phyloP scores from a whole-genome alignment of 2,113 vertebrate genomes.

The Bungarus multicinctus region DNA sequence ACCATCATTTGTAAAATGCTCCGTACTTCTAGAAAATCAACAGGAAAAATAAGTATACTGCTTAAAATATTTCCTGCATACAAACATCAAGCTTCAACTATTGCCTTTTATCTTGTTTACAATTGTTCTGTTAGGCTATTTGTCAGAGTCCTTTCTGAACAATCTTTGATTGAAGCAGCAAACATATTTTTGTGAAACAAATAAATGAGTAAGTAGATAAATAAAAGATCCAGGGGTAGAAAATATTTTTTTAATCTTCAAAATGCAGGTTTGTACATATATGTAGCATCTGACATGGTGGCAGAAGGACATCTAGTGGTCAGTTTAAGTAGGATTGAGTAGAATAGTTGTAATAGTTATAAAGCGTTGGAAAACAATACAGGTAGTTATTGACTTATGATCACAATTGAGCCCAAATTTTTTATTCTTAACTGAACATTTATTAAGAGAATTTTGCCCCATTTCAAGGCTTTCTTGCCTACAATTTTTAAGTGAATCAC shows the following conservation, averaged over 20 bases:
- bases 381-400: not conserved
- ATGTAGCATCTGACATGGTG: constrained; percentile 12
- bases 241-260: not conserved
- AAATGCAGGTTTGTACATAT: not conserved
- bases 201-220: not conserved
- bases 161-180: not conserved
- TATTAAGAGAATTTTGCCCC: not conserved
- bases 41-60: not conserved
- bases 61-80: not conserved
- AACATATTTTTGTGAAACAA: not conserved
- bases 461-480: not conserved
- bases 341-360: not conserved
- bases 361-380: not conserved
- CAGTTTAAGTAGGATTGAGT: not conserved
- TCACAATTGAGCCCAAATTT: not conserved
- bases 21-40: not conserved
- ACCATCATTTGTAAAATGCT: not conserved
- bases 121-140: not conserved
- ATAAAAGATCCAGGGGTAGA: not conserved
- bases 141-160: not conserved
- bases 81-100: not conserved
- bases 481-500: not conserved
- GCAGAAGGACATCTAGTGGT: constrained; percentile 68
- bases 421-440: not conserved
- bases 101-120: not conserved